Evolutionary conservation across 1,140 invertebrate species (phyloP), one percentile per base, ranked within the genome.

Genomic region (Papilio xuthus): DNA sequence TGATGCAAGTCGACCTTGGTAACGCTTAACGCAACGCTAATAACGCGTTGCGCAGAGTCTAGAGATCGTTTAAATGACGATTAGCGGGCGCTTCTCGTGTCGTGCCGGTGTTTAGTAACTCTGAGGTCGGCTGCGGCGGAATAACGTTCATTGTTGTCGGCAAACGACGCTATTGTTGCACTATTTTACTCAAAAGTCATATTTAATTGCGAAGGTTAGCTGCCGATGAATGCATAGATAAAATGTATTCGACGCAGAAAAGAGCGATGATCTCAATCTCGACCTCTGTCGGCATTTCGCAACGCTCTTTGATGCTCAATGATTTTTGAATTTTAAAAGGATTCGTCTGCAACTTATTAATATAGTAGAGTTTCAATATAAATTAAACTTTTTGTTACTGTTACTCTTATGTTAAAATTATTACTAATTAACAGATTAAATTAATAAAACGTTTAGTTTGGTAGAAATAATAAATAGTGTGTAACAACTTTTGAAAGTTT

Each of bases 31-130:
- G 87, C 85, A 90, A 89, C 85, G 83, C 84, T 88, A 86, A 90
- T 90, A 90, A 89, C 89, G 84, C 83, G 83, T 89, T 88, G 83
- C 88, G 85, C 83, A 87, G 80, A 83, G 86, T 86, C 86, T 86
- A 87, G 85, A 91, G 86, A 93, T 89, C 90, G 86, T 91, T 93
- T 93, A 92, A 92, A 91, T 91, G 89, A 90, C 90, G 89, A 93
- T 93, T 88, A 92, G 84, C 81, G 81, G 82, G 85, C 78, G 84
- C 89, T 87, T 92, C 88, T 91, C 80, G 84, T 82, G 88, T 88
- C 90, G 84, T 88, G 83, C 78, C 77, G 77, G 78, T 79, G 85
- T 91, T 91, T 91, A 86, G 88, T 85, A 90, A 91, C 82, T 83
- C 82, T 77, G 82, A 82, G 86, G 87, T 92, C 88, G 88, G 80